Evolutionary conservation across 2,113 vertebrate genomes (phyloP).

Genomic region (Apaloderma vittatum): DNA sequence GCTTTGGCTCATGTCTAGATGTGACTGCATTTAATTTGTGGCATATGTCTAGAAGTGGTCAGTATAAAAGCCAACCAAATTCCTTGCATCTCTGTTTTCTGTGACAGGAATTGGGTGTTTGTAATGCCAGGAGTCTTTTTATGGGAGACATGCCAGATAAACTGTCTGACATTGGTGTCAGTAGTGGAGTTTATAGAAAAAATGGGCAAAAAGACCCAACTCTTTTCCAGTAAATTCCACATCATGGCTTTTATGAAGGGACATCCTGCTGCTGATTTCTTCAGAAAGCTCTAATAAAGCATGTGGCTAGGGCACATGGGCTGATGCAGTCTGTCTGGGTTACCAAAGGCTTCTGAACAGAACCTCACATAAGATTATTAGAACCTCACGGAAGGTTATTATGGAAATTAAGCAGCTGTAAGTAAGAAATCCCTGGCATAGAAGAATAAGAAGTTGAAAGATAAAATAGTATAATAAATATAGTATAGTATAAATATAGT

Average conservation of each 20-base stretch:
- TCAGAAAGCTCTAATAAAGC: neutral
- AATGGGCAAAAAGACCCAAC: neutral
- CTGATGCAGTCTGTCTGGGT: neutral
- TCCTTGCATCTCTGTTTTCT: slow-evolving; percentile 14
- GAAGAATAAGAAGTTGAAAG: neutral
- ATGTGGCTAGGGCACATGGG: neutral
- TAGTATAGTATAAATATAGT: neutral
- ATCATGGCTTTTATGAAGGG: neutral
- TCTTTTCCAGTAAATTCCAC: neutral
- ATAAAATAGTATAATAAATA: neutral
- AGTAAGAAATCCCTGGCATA: neutral
- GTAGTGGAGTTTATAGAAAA: neutral
- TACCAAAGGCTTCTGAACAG: neutral
- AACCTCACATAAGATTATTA: neutral
- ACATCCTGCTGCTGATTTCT: neutral
- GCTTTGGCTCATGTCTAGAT: neutral
- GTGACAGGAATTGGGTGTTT: neutral
- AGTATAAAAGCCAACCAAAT: neutral
- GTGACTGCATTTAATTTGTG: slow-evolving; percentile 11
- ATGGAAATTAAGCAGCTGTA: neutral
- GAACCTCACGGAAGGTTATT: neutral
- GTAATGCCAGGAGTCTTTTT: neutral
- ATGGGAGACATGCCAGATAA: neutral
- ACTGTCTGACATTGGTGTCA: neutral
- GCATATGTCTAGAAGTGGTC: neutral